phyloP scores from a whole-genome alignment of 35 echinoderm and acorn worm genomes.

The Lytechinus pictus region DNA sequence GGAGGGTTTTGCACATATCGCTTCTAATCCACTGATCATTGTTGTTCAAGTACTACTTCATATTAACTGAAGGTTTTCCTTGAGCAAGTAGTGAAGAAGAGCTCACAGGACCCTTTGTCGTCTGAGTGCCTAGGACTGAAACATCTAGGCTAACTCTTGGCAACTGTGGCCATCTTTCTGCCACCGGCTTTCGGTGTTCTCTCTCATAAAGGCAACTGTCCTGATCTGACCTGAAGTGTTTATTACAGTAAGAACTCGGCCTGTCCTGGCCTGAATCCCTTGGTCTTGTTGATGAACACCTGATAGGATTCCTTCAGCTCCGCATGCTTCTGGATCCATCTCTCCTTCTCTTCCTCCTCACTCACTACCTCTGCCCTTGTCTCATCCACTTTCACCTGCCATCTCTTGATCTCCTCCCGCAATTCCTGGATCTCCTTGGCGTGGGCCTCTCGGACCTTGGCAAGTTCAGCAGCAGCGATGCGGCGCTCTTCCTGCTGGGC shows the following conservation, averaged over 20 bases:
- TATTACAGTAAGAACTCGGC: slow-evolving; percentile 67
- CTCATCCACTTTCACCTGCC: slow-evolving; percentile 59
- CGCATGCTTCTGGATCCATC: slow-evolving; percentile 47
- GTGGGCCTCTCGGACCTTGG: slow-evolving; percentile 51
- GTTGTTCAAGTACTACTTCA: background rate
- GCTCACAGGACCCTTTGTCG: background rate
- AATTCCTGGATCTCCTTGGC: slow-evolving; percentile 49
- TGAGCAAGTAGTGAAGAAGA: background rate
- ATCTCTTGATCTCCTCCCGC: slow-evolving; percentile 50
- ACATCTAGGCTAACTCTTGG: background rate
- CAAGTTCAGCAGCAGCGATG: slow-evolving; percentile 61
- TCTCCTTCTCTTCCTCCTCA: slow-evolving; percentile 58
- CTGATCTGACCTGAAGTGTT: background rate
- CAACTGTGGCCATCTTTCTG: background rate
- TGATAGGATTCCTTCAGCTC: slow-evolving; percentile 62
- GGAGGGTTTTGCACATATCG: background rate
- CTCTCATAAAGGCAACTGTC: background rate
- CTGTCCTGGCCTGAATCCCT: slow-evolving; percentile 59
- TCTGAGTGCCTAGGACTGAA: background rate
- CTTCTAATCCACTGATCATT: background rate
- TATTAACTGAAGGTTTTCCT: background rate
- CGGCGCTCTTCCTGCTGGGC: slow-evolving; percentile 63
- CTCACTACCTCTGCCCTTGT: slow-evolving; percentile 52
- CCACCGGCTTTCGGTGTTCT: background rate
- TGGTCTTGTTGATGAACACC: slow-evolving; percentile 62